Evolutionary conservation across 2,797 vertebrate genomes (phyloP).

Genomic region (Hydrolagus colliei): DNA sequence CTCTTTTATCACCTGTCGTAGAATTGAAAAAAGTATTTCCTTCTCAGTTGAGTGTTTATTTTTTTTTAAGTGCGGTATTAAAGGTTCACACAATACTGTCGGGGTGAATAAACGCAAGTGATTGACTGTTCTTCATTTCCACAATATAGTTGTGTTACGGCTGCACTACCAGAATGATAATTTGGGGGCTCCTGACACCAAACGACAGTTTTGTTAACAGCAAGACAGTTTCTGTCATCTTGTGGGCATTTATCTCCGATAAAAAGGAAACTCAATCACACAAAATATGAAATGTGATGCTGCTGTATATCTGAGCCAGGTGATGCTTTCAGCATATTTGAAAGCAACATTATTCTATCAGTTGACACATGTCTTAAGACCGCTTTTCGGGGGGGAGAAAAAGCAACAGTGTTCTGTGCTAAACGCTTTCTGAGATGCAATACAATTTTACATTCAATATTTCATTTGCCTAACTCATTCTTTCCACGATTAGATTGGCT

Average conservation of each 20-base stretch:
- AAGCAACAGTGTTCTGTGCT: too few species aligned
- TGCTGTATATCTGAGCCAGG: neutral
- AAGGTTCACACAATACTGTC: neutral
- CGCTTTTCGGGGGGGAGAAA: too few species aligned
- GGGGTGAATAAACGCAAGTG: neutral
- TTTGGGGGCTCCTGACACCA: neutral
- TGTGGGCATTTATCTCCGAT: neutral
- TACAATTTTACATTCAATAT: too few species aligned
- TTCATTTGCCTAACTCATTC: too few species aligned
- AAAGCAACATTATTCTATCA: too few species aligned
- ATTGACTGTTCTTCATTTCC: neutral
- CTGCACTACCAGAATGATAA: neutral
- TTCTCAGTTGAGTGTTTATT: neutral
- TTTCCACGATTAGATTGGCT: too few species aligned
- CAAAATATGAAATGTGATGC: constrained; percentile 4
- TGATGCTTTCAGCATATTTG: neutral
- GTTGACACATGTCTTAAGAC: too few species aligned
- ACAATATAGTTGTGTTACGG: neutral
- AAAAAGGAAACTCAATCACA: neutral
- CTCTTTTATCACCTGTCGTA: neutral
- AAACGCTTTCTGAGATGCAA: too few species aligned
- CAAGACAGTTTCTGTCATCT: neutral
- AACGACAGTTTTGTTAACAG: neutral
- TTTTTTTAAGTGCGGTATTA: neutral
- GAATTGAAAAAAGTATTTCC: neutral